Base-by-base conservation (phyloP, 92 coral and sea anemone species). In the Palythoa caribaeorum region DNA sequence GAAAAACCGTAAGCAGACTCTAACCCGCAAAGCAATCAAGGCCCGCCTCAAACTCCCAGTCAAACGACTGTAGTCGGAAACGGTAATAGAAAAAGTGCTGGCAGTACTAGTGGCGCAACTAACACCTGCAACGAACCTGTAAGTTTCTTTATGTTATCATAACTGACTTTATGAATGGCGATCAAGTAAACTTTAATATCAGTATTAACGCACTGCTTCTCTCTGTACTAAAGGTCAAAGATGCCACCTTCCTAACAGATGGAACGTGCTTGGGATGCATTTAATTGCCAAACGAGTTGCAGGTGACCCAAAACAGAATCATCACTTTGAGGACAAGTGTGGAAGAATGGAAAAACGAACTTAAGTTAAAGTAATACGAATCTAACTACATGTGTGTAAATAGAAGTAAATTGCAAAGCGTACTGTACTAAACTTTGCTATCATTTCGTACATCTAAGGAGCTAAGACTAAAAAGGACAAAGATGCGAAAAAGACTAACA, bases 11-110 rank as follows among this genome's bases (percentile, higher is more conserved):
- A 74, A 47, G 79, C 53, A 37, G 55, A 74, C n/a, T 44, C 60
- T 74, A 48, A 74, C 35, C 57, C 79, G 14, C 57, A 44, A 74
- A n/a, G 79, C 57, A 74, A 14, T 44, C 55, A 74, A 74, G 79
- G 79, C 79, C 79, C 79, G 57, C 79, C 79, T 74, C 37, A 44
- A 74, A 47, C 79, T 74, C 79, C 16, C 35, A 74, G 36, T 74
- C 55, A 74, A 47, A 74, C 78, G 2, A 40, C 78, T 9, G 78
- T 74, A 15, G 78, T 44, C 57, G 28, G 28, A 74, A 44, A 74
- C 59, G 48, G 76, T 6, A 71, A 38, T 71, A 17, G 76, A 71
- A 37, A 51, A 71, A 38, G 52, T 71, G 69, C 20, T 62, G 20
- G 69, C 19, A 62, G 69, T 15, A 62, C 69, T 28, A 62, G 69